Evolutionary conservation across 2,888 invertebrate genomes (phyloP).

Genomic region (Dryobota labecula): DNA sequence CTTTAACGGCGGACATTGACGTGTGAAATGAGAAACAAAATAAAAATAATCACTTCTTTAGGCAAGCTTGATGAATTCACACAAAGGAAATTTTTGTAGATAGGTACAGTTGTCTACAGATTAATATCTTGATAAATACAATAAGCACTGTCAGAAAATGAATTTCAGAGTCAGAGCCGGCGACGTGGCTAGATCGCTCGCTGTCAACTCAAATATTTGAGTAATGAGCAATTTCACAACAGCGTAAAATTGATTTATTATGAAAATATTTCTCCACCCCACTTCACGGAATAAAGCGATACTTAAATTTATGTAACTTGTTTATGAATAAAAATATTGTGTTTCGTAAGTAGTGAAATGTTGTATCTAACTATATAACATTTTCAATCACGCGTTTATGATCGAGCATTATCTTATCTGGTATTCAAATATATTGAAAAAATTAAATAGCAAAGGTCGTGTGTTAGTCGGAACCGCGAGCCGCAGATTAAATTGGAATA

Average conservation of each 20-base stretch:
- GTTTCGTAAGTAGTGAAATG: conserved; percentile 61
- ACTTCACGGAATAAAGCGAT: conserved; percentile 27
- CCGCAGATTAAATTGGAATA: conserved; percentile 40
- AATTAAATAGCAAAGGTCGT: conserved; percentile 50
- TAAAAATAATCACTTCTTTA: conserved; percentile 28
- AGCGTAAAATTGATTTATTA: conserved; percentile 38
- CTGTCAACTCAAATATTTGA: conserved; percentile 44
- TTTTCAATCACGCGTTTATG: conserved; percentile 57
- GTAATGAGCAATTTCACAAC: conserved; percentile 39
- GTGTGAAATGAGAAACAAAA: conserved; percentile 53
- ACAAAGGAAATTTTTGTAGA: conserved; percentile 28
- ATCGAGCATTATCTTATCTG: conserved; percentile 66
- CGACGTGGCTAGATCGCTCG: conserved; percentile 6
- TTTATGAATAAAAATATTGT: conserved; percentile 55
- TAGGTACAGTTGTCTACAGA: conserved; percentile 34
- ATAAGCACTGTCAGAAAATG: conserved; percentile 36
- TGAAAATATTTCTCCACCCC: conserved; percentile 31
- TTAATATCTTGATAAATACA: conserved; percentile 44
- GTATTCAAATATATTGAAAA: conserved; percentile 58
- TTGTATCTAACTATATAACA: conserved; percentile 60
- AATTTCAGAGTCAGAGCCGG: conserved; percentile 23
- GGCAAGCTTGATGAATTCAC: conserved; percentile 26
- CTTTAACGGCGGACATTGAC: conserved; percentile 45
- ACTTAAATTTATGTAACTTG: conserved; percentile 35
- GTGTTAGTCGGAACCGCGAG: conserved; percentile 32